Percentiles rank a stretch among this genome's conserved stretches.
phyloP scores from a whole-genome alignment of 2,797 vertebrate genomes.

The Platyrinchus mystaceus region DNA sequence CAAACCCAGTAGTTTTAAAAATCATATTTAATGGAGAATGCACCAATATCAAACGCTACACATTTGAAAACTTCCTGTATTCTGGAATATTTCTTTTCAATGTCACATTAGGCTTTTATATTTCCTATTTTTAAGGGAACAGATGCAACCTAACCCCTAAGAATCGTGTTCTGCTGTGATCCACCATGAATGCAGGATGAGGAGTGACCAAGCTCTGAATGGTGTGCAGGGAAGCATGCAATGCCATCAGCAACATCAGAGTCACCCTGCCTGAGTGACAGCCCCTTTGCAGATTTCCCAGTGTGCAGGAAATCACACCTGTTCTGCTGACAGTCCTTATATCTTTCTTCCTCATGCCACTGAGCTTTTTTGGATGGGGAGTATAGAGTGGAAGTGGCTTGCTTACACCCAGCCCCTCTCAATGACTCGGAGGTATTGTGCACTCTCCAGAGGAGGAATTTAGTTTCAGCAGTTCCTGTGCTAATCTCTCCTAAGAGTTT shows the following conservation, averaged over 20 bases:
- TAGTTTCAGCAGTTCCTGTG: slow-evolving; percentile 47
- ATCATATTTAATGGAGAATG: background rate
- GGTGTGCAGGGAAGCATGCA: fast-evolving
- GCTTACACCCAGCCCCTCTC: background rate
- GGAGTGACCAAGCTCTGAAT: background rate
- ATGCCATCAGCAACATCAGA: background rate
- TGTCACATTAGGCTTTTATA: background rate
- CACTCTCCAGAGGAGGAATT: slow-evolving; percentile 25
- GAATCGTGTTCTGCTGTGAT: background rate
- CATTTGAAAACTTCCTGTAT: background rate
- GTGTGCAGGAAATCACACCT: background rate
- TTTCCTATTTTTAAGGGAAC: background rate
- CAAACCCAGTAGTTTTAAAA: background rate
- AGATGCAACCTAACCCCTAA: background rate
- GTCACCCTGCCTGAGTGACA: background rate
- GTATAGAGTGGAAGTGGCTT: background rate
- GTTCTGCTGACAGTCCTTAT: background rate
- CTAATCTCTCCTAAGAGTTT: slow-evolving; percentile 55
- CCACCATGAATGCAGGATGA: background rate
- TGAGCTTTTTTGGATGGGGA: background rate
- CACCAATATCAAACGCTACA: background rate
- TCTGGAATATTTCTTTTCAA: background rate
- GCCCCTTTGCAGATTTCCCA: background rate
- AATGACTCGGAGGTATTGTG: slow-evolving; percentile 17
- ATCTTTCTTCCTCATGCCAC: background rate